Evolutionary conservation across 1,140 invertebrate genomes (phyloP), one percentile per base, ranked within the genome.

Genomic region (Antheraea pernyi): DNA sequence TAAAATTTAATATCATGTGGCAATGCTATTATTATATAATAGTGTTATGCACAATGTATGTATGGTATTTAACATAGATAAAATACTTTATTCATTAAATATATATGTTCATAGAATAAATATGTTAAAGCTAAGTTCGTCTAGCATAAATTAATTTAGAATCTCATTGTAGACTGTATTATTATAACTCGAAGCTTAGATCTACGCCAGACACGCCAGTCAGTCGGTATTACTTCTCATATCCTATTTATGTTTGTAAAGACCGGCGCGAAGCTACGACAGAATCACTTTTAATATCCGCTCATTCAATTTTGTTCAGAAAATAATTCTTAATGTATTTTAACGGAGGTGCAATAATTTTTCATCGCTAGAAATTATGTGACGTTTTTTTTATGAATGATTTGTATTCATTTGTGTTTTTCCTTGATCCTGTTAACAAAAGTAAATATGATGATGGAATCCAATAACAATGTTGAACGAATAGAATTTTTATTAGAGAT

Each of bases 261-360:
- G 11, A 7, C 46, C 16, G 46, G 11, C 46, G 46, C 46, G 46
- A 6, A 6, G 46, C 46, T 53, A 53, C 46, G 46, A 53, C 46
- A 53, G 46, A 53, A 53, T 53, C 11, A 13, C 46, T 53, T 53
- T 53, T 53, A 53, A 53, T 53, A 53, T 53, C 46, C 46, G 46
- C 13, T 53, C 16, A 53, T 16, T 53, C 46, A 53, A 53, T 53
- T 53, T 53, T n/a, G 16, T n/a, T 53, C 46, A n/a, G 46, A 53
- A 53, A 53, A 16, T 6, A 53, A 53, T 53, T 53, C 16, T 13
- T 10, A 53, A 53, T 10, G 46, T 16, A 53, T 53, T 53, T 53
- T n/a, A 5, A 53, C 9, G 6, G 11, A n/a, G 46, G 16, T 53
- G 5, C 46, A 53, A 53, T 53, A 13, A 53, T 53, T 53, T 53